Conservation (phyloP, 2,797 vertebrate genomes). For the Chrosomus eos region DNA sequence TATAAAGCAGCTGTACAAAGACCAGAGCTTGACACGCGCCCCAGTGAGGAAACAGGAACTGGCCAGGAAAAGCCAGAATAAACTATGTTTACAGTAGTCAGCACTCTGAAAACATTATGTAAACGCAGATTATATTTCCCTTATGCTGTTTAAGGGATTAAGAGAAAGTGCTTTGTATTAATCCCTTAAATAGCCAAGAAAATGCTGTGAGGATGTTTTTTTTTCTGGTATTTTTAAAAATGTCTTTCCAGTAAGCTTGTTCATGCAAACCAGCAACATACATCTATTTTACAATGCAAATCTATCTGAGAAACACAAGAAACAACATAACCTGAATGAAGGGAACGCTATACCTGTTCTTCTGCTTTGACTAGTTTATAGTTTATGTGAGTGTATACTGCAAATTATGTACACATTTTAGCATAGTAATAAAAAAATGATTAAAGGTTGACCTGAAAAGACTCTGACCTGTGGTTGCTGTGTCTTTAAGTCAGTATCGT, state of each 20-base stretch:
- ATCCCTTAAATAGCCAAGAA: not conserved
- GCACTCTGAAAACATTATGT: not conserved
- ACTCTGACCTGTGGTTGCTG: not conserved
- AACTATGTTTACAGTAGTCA: not conserved
- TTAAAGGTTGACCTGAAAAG: not conserved
- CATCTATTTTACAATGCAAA: conserved; percentile 31
- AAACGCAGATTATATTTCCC: not conserved
- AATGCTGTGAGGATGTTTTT: not conserved
- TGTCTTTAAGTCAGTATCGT: not conserved
- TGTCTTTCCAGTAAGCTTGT: not conserved
- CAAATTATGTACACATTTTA: not conserved
- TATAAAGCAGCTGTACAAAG: not conserved
- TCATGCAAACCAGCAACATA: conserved; percentile 6
- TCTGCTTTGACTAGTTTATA: not conserved
- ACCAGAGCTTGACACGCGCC: not conserved
- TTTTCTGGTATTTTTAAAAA: not conserved
- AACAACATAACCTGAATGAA: not conserved
- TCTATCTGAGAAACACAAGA: not conserved
- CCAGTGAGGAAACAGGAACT: not conserved
- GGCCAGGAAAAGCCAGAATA: not conserved
- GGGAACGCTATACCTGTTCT: too few relatives aligned
- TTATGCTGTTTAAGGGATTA: not conserved
- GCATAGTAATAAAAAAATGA: not conserved
- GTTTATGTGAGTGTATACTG: not conserved
- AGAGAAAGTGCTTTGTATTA: not conserved